Evolutionary conservation across 1,140 invertebrate genomes (phyloP), one percentile per base, ranked within the genome.

Genomic region (Calephelis virginiensis): DNA sequence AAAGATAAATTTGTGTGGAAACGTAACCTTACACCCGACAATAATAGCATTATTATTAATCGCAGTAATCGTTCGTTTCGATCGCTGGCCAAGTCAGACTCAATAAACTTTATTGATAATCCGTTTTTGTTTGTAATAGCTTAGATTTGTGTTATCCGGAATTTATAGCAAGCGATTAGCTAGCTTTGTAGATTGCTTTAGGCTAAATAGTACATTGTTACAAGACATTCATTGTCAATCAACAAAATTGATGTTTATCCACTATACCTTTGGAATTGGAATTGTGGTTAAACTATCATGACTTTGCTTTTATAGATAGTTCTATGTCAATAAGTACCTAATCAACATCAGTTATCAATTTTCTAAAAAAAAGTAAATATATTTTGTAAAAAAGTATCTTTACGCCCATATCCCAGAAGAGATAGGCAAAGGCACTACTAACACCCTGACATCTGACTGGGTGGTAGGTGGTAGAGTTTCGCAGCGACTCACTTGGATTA

Each of bases 71-170:
- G 28, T 8, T 17, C 37, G 53, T 59, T 59, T 38, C 53, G 53
- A 59, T 59, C 53, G 53, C 8, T 53, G 50, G 53, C 28, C 12
- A 59, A 59, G 28, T 59, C 28, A 37, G n/a, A 9, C 28, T 28
- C 53, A 59, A 59, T 59, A 59, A 59, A 59, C 53, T 38, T 59
- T 59, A 59, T 59, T 59, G 53, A 56, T 56, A 56, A 56, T 53
- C 50, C 50, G 50, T 56, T 56, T 56, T 56, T 56, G 53, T 56
- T 56, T 37, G 53, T 56, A 56, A 56, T 56, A 56, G 53, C 53
- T 28, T 56, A 56, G 53, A 56, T 56, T 56, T 56, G 53, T 56
- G 28, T 56, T 56, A 56, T 56, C 53, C 17, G 8, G 53, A 37
- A 56, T 56, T 56, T 56, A 56, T 56, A 28, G 53, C 28, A 12